Conservation (phyloP, 2,888 invertebrate genomes). For the Ischnura elegans region DNA sequence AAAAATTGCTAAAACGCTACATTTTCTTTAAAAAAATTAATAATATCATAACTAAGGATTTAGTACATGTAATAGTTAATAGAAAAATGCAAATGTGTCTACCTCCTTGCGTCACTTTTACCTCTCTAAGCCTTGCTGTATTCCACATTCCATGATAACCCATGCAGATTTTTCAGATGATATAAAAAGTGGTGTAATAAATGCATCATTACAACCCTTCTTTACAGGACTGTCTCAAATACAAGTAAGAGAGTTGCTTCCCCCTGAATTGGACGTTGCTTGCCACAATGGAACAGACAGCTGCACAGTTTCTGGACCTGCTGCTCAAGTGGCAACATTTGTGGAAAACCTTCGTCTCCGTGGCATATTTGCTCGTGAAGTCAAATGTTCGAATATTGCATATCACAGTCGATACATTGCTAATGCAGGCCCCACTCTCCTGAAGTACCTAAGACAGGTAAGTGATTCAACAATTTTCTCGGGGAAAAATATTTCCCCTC, state of each 20-base stretch:
- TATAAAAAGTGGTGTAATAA: too few species aligned
- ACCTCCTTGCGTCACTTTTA: too few species aligned
- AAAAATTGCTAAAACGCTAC: too few species aligned
- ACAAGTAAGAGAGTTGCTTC: constrained; percentile 79
- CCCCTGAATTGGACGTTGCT: constrained; percentile 89
- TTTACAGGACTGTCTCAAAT: constrained; percentile 27
- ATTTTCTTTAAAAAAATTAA: too few species aligned
- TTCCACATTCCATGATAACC: too few species aligned
- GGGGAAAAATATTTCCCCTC: background rate
- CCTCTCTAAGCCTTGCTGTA: too few species aligned
- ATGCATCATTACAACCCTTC: background rate
- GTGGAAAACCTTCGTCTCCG: constrained; percentile 84
- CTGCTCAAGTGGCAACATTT: constrained; percentile 83
- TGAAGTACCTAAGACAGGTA: constrained; percentile 83
- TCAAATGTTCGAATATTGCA: constrained; percentile 92
- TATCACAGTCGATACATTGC: constrained; percentile 93
- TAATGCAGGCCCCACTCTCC: constrained; percentile 84
- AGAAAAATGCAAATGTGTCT: too few species aligned
- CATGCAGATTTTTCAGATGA: too few species aligned
- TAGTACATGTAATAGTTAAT: too few species aligned
- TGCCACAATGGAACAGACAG: constrained; percentile 93
- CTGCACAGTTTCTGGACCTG: constrained; percentile 94
- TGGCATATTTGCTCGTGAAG: constrained; percentile 89
- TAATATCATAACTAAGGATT: too few species aligned
- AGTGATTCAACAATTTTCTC: background rate